These are phyloP conservation scores for Electrophaes corylata DNA, from an alignment of 2,888 invertebrate species.

Conservation along the genomic window DNA sequence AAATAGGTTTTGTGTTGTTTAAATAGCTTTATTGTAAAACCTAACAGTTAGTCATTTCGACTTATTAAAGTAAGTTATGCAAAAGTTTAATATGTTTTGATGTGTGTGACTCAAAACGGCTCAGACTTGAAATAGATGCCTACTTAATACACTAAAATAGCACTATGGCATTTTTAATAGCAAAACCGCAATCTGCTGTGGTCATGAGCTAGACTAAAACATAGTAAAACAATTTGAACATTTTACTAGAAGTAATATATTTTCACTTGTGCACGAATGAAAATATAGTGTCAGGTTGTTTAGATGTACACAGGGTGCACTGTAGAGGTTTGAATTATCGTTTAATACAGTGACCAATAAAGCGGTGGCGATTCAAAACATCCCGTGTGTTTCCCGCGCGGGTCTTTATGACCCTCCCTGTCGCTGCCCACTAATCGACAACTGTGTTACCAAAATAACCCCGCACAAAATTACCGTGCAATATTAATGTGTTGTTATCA, in stretches of 20 bases:
- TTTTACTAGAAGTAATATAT: slow-evolving; percentile 17
- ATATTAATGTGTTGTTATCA: slow-evolving; percentile 46
- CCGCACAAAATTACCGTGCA: slow-evolving; percentile 50
- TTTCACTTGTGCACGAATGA: slow-evolving; percentile 36
- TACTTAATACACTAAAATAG: too few relatives aligned
- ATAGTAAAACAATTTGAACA: slow-evolving; percentile 8
- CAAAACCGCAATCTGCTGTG: not conserved
- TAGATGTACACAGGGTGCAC: slow-evolving; percentile 50
- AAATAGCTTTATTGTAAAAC: slow-evolving; percentile 17
- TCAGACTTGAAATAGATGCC: too few relatives aligned
- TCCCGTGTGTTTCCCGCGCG: slow-evolving; percentile 72
- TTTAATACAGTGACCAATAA: slow-evolving; percentile 77
- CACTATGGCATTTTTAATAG: too few relatives aligned
- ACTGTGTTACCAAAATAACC: slow-evolving; percentile 79
- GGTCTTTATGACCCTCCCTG: slow-evolving; percentile 73
- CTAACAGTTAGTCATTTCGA: slow-evolving; percentile 2
- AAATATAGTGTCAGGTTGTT: slow-evolving; percentile 57
- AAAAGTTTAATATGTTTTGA: too few relatives aligned
- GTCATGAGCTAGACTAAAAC: not conserved
- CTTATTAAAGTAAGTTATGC: too few relatives aligned
- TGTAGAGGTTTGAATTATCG: slow-evolving; percentile 75
- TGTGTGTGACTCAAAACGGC: too few relatives aligned
- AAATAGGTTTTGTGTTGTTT: slow-evolving; percentile 1
- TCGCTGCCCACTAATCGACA: slow-evolving; percentile 76
- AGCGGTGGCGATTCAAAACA: slow-evolving; percentile 80